Conservation (phyloP, 2,797 vertebrate genomes). For the Limosa lapponica region DNA sequence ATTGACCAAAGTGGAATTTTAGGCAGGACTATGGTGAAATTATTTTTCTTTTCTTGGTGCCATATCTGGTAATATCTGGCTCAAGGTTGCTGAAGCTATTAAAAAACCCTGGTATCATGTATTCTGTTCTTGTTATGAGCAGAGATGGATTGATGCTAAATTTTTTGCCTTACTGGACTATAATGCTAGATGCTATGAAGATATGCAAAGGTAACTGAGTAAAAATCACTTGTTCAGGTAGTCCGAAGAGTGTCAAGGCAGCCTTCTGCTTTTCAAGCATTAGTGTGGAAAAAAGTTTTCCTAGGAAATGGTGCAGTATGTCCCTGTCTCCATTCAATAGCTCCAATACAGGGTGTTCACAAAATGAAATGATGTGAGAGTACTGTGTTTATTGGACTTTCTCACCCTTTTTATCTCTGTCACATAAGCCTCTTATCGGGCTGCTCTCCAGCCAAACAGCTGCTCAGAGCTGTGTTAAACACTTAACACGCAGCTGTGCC, state of each 20-base stretch:
- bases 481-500: not conserved
- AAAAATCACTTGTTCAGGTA: not conserved
- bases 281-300: not conserved
- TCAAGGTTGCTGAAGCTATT: not conserved
- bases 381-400: not conserved
- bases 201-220: not conserved
- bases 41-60: not conserved
- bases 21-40: not conserved
- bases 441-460: not conserved
- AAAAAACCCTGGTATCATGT: not conserved
- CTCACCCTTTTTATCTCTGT: slow-evolving; percentile 5
- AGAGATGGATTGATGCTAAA: not conserved
- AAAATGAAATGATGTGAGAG: not conserved
- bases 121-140: not conserved
- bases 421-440: not conserved
- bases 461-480: not conserved
- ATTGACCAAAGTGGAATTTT: not conserved
- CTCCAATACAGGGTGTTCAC: not conserved
- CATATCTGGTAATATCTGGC: not conserved
- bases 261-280: not conserved
- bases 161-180: not conserved
- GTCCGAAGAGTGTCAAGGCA: not conserved
- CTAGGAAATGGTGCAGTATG: not conserved
- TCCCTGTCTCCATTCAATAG: not conserved
- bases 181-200: not conserved